Conservation (phyloP, 2,113 vertebrate genomes). For the Catharus minimus region DNA sequence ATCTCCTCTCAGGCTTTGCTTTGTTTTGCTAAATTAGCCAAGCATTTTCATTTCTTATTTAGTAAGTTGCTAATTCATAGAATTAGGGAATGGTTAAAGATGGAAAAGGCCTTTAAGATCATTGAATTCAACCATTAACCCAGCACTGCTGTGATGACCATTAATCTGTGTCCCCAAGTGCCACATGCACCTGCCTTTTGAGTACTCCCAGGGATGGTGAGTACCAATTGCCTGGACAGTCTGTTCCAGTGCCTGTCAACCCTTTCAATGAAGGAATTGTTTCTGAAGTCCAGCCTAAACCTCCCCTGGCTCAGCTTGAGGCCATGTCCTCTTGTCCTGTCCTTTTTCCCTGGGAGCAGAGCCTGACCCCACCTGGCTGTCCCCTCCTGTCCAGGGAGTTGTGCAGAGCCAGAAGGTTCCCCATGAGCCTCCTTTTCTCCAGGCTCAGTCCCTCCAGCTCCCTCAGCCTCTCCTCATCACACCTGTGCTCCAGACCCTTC, state of each 20-base stretch:
- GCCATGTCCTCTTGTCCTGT: neutral
- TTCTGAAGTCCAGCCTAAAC: neutral
- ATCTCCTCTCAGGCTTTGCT: neutral
- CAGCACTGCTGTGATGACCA: neutral
- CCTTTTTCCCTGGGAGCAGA: neutral
- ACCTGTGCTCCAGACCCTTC: neutral
- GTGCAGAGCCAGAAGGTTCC: rapidly evolving
- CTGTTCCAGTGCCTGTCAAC: neutral
- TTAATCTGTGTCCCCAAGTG: neutral
- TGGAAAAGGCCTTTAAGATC: neutral
- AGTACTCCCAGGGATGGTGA: neutral
- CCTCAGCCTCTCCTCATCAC: neutral
- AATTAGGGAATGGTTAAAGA: neutral
- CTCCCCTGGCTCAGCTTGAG: neutral
- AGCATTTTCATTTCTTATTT: neutral
- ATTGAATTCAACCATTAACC: neutral
- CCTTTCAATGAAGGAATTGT: neutral
- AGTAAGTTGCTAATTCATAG: neutral
- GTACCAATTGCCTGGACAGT: neutral
- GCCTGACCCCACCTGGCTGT: rapidly evolving
- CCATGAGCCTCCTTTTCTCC: neutral
- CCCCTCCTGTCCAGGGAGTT: neutral
- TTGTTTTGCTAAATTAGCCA: neutral
- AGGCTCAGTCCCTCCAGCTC: neutral
- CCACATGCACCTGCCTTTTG: neutral